phyloP scores from a whole-genome alignment of 2,797 vertebrate species.

The Lutjanus argentimaculatus region DNA sequence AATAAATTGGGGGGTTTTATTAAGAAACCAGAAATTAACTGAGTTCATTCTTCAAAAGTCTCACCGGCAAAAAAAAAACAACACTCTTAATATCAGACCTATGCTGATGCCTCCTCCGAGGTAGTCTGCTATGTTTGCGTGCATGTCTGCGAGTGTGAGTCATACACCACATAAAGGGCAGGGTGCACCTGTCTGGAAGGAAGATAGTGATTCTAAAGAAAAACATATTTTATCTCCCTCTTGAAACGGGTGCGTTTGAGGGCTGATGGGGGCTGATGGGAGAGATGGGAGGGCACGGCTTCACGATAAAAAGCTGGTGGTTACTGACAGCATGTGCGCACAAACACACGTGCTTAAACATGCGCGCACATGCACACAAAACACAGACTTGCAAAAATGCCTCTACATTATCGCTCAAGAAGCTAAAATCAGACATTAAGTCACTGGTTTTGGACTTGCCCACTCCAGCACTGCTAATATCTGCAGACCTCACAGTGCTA shows the following conservation, averaged over 20 bases:
- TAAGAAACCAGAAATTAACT: conserved; percentile 59
- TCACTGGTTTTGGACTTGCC: neutral
- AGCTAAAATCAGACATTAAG: neutral
- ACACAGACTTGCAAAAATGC: neutral
- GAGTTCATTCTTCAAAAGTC: conserved; percentile 46
- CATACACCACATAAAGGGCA: conserved; percentile 36
- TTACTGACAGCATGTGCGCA: conserved; percentile 2
- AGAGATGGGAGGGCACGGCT: conserved; percentile 17
- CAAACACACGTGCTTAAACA: neutral
- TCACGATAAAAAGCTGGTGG: neutral
- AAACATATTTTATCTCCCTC: conserved; percentile 39
- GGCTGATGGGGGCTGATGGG: conserved; percentile 16
- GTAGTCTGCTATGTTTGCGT: conserved; percentile 19
- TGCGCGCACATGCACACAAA: neutral
- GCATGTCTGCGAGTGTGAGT: conserved; percentile 34
- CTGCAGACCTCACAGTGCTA: neutral
- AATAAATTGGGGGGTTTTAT: conserved; percentile 42
- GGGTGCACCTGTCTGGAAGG: conserved; percentile 54
- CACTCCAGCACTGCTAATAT: neutral
- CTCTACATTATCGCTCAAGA: neutral
- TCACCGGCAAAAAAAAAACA: conserved; percentile 8
- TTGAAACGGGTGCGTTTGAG: conserved; percentile 42
- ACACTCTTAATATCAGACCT: conserved; percentile 45
- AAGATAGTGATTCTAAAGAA: conserved; percentile 40
- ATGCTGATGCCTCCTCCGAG: conserved; percentile 17